Evolutionary conservation across 1,140 invertebrate species (phyloP).

Genomic region (Rhopalosiphum padi): DNA sequence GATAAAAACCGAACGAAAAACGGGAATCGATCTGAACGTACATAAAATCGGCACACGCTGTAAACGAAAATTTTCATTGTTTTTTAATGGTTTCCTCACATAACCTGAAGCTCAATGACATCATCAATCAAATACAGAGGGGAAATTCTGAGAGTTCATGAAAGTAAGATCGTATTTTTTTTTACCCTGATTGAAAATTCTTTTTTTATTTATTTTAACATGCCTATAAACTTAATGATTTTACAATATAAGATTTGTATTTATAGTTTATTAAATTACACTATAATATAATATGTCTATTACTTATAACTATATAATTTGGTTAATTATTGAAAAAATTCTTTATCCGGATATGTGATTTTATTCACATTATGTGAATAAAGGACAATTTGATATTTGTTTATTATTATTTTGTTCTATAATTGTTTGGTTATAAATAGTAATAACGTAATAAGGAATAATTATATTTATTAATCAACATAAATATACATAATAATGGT

Average conservation of each 20-base stretch:
- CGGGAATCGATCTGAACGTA: slow-evolving; percentile 19
- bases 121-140: slow-evolving; percentile 19
- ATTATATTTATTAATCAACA: neutral
- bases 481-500: neutral
- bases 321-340: neutral
- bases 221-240: neutral
- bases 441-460: neutral
- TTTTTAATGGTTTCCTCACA: slow-evolving; percentile 39
- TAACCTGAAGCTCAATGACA: slow-evolving; percentile 35
- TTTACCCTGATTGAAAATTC: neutral
- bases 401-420: neutral
- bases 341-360: no score
- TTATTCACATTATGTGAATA: neutral
- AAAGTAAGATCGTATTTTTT: neutral
- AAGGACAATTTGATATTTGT: neutral
- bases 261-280: neutral
- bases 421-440: neutral
- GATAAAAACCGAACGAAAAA: slow-evolving; percentile 40
- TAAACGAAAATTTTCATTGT: slow-evolving; percentile 25
- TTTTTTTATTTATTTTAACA: neutral
- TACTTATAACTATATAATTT: neutral
- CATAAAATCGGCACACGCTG: slow-evolving; percentile 17
- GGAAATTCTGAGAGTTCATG: neutral
- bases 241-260: neutral
- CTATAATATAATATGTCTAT: no score